Conservation (phyloP, 2,797 vertebrate genomes). For the Melanotaenia maccullochi region DNA sequence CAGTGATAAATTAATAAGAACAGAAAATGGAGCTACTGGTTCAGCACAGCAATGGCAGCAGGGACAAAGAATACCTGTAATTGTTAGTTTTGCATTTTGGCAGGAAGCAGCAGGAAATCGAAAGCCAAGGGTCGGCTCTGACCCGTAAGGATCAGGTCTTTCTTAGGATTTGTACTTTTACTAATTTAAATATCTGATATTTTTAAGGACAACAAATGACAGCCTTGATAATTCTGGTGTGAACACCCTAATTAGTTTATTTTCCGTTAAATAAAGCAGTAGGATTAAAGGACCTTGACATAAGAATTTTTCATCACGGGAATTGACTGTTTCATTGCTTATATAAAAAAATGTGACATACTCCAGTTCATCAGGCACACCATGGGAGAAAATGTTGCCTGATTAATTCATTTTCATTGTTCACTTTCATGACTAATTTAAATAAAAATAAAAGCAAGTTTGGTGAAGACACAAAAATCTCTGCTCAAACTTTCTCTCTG, state of each 20-base stretch:
- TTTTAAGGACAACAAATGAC: no score
- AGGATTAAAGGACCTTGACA: slow-evolving; percentile 21
- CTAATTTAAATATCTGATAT: no score
- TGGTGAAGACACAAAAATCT: slow-evolving; percentile 45
- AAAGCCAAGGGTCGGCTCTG: no score
- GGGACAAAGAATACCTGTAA: no score
- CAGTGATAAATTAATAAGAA: no score
- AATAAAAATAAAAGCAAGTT: slow-evolving; percentile 41
- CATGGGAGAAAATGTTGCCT: slow-evolving; percentile 61
- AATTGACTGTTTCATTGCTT: slow-evolving; percentile 65
- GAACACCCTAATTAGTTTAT: not conserved
- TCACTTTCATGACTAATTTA: slow-evolving; percentile 17
- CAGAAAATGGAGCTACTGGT: no score
- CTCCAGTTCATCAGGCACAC: slow-evolving; percentile 58
- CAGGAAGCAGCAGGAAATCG: no score
- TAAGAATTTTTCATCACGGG: slow-evolving; percentile 42
- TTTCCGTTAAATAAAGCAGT: slow-evolving; percentile 40
- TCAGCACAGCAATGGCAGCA: no score
- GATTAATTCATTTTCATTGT: slow-evolving; percentile 57
- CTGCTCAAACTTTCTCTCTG: slow-evolving; percentile 45
- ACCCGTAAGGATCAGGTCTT: no score
- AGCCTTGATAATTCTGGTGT: no score
- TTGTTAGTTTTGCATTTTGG: no score
- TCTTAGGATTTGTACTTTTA: no score
- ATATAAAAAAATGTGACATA: slow-evolving; percentile 71